Evolutionary conservation across 2,888 invertebrate species (phyloP).

Genomic region (Folsomia candida): DNA sequence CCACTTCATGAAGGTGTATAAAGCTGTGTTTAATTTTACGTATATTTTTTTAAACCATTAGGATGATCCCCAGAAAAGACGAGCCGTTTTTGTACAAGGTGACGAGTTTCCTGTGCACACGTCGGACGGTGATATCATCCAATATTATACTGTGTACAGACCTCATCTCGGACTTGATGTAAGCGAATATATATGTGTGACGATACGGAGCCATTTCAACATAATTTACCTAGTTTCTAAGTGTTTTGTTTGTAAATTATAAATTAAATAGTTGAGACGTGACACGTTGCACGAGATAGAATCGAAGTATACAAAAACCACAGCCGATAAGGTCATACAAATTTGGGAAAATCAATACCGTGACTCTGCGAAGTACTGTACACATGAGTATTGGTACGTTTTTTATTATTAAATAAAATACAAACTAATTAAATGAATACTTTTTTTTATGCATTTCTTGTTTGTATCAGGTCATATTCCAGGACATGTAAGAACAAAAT

Average conservation of each 20-base stretch:
- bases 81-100: constrained; percentile 78
- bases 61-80: no score
- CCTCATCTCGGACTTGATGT: constrained; percentile 84
- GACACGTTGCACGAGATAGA: constrained; percentile 85
- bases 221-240: no score
- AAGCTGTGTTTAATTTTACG: no score
- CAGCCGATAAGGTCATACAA: constrained; percentile 72
- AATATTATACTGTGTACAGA: constrained; percentile 60
- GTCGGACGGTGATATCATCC: constrained; percentile 57
- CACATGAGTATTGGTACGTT: constrained; percentile 87
- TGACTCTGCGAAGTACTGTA: constrained; percentile 79
- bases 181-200: no score
- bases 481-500: constrained; percentile 76
- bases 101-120: constrained; percentile 57
- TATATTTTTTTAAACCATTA: no score
- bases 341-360: constrained; percentile 89
- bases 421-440: background rate
- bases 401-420: background rate
- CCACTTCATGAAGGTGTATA: no score
- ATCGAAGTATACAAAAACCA: constrained; percentile 84
- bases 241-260: no score
- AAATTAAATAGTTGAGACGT: constrained; percentile 63
- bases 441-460: background rate
- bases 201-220: background rate
- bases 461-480: constrained; percentile 58